Base-by-base conservation (phyloP, 2,113 vertebrate species). In the Prietella phreatophila region DNA sequence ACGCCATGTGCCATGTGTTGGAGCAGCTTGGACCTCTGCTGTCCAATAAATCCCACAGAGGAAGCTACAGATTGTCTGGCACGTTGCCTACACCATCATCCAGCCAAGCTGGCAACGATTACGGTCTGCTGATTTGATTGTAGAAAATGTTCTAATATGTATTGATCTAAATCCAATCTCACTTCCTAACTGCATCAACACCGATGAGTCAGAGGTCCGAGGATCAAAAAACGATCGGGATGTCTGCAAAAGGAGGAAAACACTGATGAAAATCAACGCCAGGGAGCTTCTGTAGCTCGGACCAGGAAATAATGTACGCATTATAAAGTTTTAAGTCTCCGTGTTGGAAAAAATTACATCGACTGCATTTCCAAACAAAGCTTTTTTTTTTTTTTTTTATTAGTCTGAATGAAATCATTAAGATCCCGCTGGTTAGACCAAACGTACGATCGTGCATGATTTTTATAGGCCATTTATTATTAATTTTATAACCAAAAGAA, bases 91-190 rank as follows among this genome's bases (percentile, higher is more conserved):
- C 10, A 60, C 10, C 33, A 25, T 56, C 56, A 42, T 82, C 56
- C 15, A 33, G 33, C 33, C 80, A 61, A 61, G 80, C 56, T 82
- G 80, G 80, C 80, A 39, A 27, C 4, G 80, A 60, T 39, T 1
- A 22, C 30, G 2, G 9, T 39, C 80, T 60, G 80, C 33, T 82
- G 56, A 61, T 60, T 20, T 25, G 80, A 61, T 61, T 15, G 33
- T 39, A 11, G 80, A 61, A 82, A 82, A 60, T 61, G 33, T 82
- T 61, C 56, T 61, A 25, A 61, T 82, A 39, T 61, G 56, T 36
- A 61, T 27, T 61, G 80, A 82, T 82, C 27, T 61, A 61, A 82
- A 82, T 82, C 56, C 80, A 82, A 82, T 61, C 33, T 82, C 79
- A 33, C 79, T 61, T 39, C 33, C 9, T 82, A 61, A 82, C 56